These are phyloP conservation scores for Raja brachyura DNA, from an alignment of 2,113 vertebrate genomes.

Conservation along the genomic window DNA sequence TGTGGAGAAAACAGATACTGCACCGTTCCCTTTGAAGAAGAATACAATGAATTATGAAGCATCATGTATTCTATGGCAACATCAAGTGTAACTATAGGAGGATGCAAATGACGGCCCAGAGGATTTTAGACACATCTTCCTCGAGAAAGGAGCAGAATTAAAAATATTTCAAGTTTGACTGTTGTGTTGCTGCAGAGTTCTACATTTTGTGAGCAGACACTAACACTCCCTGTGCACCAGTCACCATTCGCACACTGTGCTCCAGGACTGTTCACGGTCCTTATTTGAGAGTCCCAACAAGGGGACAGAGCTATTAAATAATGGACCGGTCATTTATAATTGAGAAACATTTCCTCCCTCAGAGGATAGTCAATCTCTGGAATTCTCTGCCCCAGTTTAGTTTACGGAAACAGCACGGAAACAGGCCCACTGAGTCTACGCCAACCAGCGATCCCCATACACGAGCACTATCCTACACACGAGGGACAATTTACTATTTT, in stretches of 20 bases:
- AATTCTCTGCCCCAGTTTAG: too few species aligned
- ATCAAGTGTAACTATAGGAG: conserved; percentile 3
- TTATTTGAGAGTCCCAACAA: too few species aligned
- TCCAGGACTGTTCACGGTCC: neutral
- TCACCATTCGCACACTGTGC: neutral
- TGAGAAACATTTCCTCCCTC: too few species aligned
- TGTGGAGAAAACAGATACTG: neutral
- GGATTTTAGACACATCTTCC: neutral
- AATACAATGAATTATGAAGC: conserved; percentile 9
- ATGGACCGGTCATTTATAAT: too few species aligned
- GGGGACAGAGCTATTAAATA: too few species aligned
- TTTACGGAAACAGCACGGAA: too few species aligned
- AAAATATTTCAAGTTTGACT: neutral
- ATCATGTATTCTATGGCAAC: neutral
- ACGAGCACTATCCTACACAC: too few species aligned
- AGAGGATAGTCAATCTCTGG: too few species aligned
- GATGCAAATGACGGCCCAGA: neutral
- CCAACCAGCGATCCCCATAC: too few species aligned
- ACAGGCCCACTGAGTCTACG: too few species aligned
- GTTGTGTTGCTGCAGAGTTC: neutral
- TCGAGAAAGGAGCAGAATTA: neutral
- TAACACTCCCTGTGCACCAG: neutral
- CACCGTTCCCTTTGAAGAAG: conserved; percentile 11
- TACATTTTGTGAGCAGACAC: neutral
- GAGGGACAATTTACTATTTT: too few species aligned